A percentile compares a stretch with the other conserved stretches of the same genome.
Evolutionary conservation across 2,888 invertebrate species (phyloP).

Genomic region (Diarsia dahlii): DNA sequence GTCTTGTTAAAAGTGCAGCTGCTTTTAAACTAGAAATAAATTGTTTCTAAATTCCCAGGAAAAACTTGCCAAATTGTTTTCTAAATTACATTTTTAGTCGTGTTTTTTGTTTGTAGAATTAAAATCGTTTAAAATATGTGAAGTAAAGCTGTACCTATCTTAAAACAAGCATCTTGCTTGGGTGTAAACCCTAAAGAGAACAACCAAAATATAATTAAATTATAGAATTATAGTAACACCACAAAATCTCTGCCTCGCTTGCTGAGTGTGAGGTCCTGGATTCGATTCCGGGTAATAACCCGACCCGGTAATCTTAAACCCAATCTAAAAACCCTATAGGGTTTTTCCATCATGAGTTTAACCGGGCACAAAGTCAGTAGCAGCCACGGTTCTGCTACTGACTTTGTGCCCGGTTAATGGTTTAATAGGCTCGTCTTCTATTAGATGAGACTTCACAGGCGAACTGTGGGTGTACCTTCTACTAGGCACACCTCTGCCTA

Average conservation of each 20-base stretch:
- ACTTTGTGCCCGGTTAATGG: too few relatives aligned
- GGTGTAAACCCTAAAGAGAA: background rate
- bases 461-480: too few relatives aligned
- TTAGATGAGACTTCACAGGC: too few relatives aligned
- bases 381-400: too few relatives aligned
- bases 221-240: background rate
- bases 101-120: background rate
- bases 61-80: background rate
- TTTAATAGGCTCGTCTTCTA: too few relatives aligned
- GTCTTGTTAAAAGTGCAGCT: conserved; percentile 1
- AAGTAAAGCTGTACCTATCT: background rate
- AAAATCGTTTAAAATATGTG: background rate
- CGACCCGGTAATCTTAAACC: too few relatives aligned
- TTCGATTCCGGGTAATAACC: too few relatives aligned
- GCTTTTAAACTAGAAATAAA: conserved; percentile 3
- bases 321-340: too few relatives aligned
- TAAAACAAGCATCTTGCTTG: background rate
- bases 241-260: background rate
- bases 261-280: too few relatives aligned
- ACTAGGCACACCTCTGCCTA: too few relatives aligned
- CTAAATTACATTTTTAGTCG: conserved; percentile 5
- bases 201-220: background rate
- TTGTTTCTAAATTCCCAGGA: background rate
- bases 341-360: too few relatives aligned
- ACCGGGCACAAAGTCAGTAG: too few relatives aligned